These are phyloP conservation scores for Caretta caretta DNA, from an alignment of 2,113 vertebrate genomes.

Conservation along the genomic window DNA sequence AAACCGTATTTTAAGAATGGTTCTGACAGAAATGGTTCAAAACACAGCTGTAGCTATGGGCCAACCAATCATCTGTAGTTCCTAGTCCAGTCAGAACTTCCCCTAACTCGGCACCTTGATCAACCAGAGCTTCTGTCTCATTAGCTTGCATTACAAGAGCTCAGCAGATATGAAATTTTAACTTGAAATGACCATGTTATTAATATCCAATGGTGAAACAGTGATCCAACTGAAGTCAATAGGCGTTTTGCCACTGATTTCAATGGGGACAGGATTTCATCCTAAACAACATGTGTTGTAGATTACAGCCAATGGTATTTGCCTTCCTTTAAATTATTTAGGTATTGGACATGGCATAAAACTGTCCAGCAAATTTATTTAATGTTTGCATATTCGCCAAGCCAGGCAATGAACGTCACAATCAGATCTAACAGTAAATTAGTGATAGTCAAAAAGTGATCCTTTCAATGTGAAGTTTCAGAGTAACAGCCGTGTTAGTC, in stretches of 20 bases:
- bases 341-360: neutral
- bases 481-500: too few species aligned
- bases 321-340: neutral
- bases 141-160: neutral
- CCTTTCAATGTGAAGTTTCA: neutral
- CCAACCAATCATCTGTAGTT: neutral
- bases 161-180: neutral
- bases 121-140: neutral
- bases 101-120: neutral
- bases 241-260: neutral
- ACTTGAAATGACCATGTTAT: neutral
- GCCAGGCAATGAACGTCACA: neutral
- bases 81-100: neutral
- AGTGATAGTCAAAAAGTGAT: rapidly evolving
- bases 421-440: neutral
- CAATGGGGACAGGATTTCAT: neutral
- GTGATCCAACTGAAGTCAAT: neutral
- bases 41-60: neutral
- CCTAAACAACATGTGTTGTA: rapidly evolving
- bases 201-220: neutral
- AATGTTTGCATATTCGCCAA: neutral
- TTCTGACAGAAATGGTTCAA: neutral
- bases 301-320: neutral
- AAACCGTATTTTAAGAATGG: neutral
- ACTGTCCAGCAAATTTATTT: neutral